These are phyloP conservation scores for Struthio camelus DNA, from an alignment of 2,113 vertebrate genomes.

Conservation along the genomic window DNA sequence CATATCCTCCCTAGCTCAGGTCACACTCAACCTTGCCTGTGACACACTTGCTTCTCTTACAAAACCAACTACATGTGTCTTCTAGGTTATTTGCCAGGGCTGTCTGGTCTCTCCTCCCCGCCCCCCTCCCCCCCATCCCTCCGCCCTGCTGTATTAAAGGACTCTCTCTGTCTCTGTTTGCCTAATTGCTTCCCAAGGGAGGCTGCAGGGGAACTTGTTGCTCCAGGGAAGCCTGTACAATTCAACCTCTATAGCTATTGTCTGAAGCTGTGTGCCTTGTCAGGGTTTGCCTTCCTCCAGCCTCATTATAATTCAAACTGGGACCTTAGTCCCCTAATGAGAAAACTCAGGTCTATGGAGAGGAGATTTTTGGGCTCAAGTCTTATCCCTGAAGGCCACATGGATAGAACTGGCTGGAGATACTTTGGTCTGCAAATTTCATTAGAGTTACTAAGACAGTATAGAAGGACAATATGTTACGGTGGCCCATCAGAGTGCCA, in stretches of 20 bases:
- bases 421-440: neutral
- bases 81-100: neutral
- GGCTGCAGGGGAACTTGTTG: neutral
- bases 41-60: neutral
- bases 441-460: neutral
- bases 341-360: neutral
- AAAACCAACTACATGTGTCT: neutral
- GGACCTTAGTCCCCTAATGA: neutral
- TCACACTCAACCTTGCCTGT: neutral
- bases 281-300: neutral
- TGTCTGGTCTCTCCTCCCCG: neutral
- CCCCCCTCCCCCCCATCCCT: too few relatives aligned
- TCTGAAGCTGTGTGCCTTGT: neutral
- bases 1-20: neutral
- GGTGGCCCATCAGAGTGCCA: neutral
- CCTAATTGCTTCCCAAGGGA: conserved; percentile 15
- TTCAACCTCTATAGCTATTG: neutral
- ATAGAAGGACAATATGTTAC: neutral
- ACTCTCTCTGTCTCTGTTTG: neutral
- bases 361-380: neutral
- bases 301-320: neutral
- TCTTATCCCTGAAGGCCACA: neutral
- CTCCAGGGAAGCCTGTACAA: neutral
- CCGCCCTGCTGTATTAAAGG: neutral
- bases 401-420: neutral